phyloP scores from a whole-genome alignment of 1,140 invertebrate species.

The Lepidurus arcticus region DNA sequence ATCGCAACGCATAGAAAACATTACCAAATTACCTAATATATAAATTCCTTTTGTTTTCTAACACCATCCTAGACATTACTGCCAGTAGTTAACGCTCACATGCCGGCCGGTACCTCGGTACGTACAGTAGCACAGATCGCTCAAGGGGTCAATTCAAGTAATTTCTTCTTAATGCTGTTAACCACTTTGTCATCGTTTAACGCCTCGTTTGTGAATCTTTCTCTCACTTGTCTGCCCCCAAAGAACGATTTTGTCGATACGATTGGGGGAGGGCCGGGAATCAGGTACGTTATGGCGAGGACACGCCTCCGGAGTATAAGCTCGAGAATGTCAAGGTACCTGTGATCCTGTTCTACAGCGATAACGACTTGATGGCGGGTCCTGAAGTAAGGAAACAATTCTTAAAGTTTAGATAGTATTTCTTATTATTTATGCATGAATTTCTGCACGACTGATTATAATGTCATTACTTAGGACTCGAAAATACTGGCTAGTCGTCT shows the following conservation, averaged over 20 bases:
- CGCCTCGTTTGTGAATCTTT: conserved; percentile 35
- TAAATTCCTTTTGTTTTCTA: background rate
- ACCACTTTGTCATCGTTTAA: background rate
- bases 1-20: background rate
- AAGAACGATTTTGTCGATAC: conserved; percentile 19
- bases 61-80: conserved; percentile 41
- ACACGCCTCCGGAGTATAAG: conserved; percentile 45
- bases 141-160: conserved; percentile 41
- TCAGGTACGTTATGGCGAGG: conserved; percentile 38
- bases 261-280: conserved; percentile 34
- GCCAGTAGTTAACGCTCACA: conserved; percentile 40
- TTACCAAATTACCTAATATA: background rate
- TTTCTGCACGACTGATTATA: conserved; percentile 35
- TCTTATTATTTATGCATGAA: background rate
- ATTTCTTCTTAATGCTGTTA: background rate
- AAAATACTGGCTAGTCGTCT: conserved; percentile 48
- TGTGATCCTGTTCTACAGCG: conserved; percentile 44
- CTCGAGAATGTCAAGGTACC: conserved; percentile 44
- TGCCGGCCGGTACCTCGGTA: conserved; percentile 37
- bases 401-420: background rate
- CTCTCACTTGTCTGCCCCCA: background rate
- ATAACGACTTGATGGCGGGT: conserved; percentile 47
- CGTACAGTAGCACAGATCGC: conserved; percentile 41
- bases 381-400: conserved; percentile 37
- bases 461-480: conserved; percentile 52